phyloP scores from a whole-genome alignment of 2,797 vertebrate genomes.

The Clarias platycephalus region DNA sequence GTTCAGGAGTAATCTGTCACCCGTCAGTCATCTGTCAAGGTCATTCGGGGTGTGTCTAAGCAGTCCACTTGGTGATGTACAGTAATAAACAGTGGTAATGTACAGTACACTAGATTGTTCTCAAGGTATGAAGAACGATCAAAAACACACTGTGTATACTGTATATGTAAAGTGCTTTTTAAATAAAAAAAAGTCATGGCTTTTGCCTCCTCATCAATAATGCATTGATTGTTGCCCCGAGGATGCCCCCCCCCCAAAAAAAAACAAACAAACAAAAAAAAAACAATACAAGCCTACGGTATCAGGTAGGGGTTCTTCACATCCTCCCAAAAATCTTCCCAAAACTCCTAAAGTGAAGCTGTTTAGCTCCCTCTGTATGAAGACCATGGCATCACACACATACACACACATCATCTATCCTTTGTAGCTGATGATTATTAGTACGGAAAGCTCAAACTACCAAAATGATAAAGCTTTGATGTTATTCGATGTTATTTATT shows the following conservation, averaged over 20 bases:
- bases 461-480: no score
- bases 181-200: neutral
- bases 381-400: slow-evolving; percentile 25
- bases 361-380: slow-evolving; percentile 54
- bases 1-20: neutral
- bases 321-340: slow-evolving; percentile 19
- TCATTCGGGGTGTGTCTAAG: neutral
- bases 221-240: neutral
- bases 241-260: no score
- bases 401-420: neutral
- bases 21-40: slow-evolving; percentile 14
- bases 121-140: neutral
- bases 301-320: neutral
- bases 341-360: slow-evolving; percentile 21
- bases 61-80: neutral
- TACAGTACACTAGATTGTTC: neutral
- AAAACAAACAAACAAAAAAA: no score
- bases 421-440: neutral
- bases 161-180: no score
- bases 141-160: neutral
- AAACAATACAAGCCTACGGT: neutral
- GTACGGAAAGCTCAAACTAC: neutral
- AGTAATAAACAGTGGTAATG: neutral
- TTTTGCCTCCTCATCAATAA: neutral
- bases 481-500: no score